Conservation (phyloP, 2,797 vertebrate species). For the Alca torda region DNA sequence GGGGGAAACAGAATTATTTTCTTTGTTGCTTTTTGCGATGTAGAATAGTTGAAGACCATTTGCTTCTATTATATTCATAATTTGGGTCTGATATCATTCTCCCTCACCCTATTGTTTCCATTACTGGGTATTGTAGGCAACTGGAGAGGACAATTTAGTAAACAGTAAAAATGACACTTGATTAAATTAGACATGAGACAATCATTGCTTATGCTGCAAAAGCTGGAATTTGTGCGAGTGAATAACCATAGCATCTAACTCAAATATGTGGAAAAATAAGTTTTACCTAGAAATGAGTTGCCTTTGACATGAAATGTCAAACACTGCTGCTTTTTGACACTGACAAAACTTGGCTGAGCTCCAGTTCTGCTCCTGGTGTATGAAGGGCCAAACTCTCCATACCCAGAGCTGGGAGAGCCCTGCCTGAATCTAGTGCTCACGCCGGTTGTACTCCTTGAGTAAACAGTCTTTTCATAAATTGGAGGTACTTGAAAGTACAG, state of each 20-base stretch:
- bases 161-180: neutral
- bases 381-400: neutral
- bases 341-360: neutral
- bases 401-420: neutral
- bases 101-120: neutral
- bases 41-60: neutral
- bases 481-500: neutral
- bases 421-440: neutral
- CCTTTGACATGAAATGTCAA: neutral
- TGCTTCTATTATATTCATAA: neutral
- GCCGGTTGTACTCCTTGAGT: rapidly evolving
- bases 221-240: neutral
- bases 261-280: rapidly evolving
- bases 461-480: rapidly evolving
- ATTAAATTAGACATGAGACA: neutral
- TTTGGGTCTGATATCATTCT: neutral
- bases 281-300: neutral
- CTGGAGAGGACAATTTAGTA: neutral
- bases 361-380: neutral
- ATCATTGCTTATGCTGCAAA: neutral
- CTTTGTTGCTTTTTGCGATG: neutral
- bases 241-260: neutral
- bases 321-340: neutral
- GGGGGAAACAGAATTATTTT: neutral
- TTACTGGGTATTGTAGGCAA: neutral